Evolutionary conservation across 2,888 invertebrate genomes (phyloP).

Genomic region (Drosophila stalkeri): DNA sequence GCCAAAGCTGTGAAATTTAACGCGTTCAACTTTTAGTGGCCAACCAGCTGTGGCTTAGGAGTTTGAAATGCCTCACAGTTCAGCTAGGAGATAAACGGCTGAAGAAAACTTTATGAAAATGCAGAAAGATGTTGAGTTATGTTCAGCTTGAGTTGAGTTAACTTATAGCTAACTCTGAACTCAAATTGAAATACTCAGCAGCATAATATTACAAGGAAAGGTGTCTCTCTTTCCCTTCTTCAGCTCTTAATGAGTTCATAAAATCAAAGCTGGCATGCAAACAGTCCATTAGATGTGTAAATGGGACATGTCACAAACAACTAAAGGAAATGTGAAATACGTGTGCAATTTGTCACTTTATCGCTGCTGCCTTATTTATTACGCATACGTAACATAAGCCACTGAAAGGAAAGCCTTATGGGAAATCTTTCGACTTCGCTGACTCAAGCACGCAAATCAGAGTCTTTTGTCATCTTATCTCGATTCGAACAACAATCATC

Average conservation of each 20-base stretch:
- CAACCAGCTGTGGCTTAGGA: constrained; percentile 17
- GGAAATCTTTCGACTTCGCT: constrained; percentile 17
- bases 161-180: background rate
- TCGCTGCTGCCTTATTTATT: constrained; percentile 14
- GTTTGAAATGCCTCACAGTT: background rate
- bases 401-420: constrained; percentile 13
- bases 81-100: constrained; percentile 7
- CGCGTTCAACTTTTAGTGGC: constrained; percentile 38
- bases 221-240: background rate
- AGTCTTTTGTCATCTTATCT: constrained; percentile 29
- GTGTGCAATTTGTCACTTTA: constrained; percentile 49
- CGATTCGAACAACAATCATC: constrained; percentile 28
- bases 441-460: constrained; percentile 43
- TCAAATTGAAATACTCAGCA: background rate
- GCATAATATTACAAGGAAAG: background rate
- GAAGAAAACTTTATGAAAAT: constrained; percentile 15
- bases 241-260: background rate
- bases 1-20: constrained; percentile 33
- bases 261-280: constrained; percentile 1
- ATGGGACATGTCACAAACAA: constrained; percentile 33
- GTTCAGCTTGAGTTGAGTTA: background rate
- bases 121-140: background rate
- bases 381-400: constrained; percentile 30
- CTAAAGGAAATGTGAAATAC: constrained; percentile 34
- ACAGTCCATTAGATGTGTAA: constrained; percentile 8